Percentiles rank a stretch among this genome's conserved stretches.
These are phyloP conservation scores for Tetragonula clypearis DNA, from an alignment of 1,140 invertebrate genomes.

Conservation along the genomic window DNA sequence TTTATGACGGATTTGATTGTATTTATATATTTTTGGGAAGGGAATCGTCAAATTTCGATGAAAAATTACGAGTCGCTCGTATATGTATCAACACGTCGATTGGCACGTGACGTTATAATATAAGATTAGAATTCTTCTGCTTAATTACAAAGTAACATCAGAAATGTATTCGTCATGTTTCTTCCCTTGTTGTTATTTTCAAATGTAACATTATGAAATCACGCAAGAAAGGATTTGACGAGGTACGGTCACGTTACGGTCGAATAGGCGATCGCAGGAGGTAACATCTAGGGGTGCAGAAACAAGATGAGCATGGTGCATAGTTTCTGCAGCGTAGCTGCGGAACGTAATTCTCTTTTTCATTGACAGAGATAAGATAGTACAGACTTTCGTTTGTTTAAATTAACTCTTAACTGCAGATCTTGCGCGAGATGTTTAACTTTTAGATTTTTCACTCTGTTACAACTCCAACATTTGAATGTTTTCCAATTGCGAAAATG, in stretches of 20 bases:
- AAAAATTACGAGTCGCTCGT: too few relatives aligned
- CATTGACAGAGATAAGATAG: constrained; percentile 25
- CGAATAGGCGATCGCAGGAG: background rate
- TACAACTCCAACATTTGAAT: background rate
- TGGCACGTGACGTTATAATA: background rate
- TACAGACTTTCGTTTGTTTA: background rate
- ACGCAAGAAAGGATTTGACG: too few relatives aligned
- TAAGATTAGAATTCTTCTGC: background rate
- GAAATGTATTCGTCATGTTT: background rate
- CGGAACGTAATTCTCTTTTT: constrained; percentile 6
- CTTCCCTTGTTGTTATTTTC: background rate
- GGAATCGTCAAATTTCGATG: too few relatives aligned
- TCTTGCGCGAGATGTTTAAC: background rate
- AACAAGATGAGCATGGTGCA: constrained; percentile 32
- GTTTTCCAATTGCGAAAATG: background rate
- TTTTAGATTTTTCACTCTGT: background rate
- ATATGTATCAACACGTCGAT: too few relatives aligned
- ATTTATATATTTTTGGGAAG: too few relatives aligned
- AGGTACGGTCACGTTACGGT: background rate
- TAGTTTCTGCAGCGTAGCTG: constrained; percentile 16
- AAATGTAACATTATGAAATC: background rate
- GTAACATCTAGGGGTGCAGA: constrained; percentile 46
- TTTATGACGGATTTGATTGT: too few relatives aligned
- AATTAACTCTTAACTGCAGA: background rate
- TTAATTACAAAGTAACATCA: background rate